Evolutionary conservation across 2,113 vertebrate genomes (phyloP).

Genomic region (Bufo gargarizans): DNA sequence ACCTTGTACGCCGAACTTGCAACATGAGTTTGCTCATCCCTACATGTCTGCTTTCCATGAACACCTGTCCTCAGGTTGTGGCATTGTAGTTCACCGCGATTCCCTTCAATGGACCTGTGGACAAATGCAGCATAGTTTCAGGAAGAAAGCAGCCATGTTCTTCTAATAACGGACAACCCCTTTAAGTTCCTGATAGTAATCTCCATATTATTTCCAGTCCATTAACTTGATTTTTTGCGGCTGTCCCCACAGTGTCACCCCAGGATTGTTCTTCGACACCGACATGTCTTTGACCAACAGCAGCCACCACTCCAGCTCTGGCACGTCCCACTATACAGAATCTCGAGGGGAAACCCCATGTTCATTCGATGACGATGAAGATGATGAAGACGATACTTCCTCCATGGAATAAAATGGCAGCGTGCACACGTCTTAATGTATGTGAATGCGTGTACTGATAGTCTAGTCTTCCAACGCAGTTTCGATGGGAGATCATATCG

Average conservation of each 20-base stretch:
- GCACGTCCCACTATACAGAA: conserved; percentile 75
- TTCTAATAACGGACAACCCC: neutral
- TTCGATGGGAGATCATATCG: conserved; percentile 17
- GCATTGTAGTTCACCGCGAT: neutral
- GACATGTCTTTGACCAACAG: conserved; percentile 79
- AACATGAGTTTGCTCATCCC: no score
- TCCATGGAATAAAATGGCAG: conserved; percentile 78
- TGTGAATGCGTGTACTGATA: conserved; percentile 65
- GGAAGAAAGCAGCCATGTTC: neutral
- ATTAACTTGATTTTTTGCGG: neutral
- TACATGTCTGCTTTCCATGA: neutral
- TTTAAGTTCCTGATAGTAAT: neutral
- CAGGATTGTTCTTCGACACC: conserved; percentile 73
- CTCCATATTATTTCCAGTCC: neutral
- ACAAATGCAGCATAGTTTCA: neutral
- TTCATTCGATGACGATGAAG: conserved; percentile 84
- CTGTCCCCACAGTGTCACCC: conserved; percentile 67
- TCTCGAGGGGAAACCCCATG: conserved; percentile 82
- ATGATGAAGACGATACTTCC: conserved; percentile 79
- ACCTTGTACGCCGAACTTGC: no score
- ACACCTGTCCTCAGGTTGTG: neutral
- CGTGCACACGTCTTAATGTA: conserved; percentile 47
- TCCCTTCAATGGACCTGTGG: neutral
- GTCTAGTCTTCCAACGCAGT: conserved; percentile 45
- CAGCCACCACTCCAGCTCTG: conserved; percentile 78